These are phyloP conservation scores for Pararge aegeria DNA, from an alignment of 1,140 invertebrate species.

Conservation along the genomic window DNA sequence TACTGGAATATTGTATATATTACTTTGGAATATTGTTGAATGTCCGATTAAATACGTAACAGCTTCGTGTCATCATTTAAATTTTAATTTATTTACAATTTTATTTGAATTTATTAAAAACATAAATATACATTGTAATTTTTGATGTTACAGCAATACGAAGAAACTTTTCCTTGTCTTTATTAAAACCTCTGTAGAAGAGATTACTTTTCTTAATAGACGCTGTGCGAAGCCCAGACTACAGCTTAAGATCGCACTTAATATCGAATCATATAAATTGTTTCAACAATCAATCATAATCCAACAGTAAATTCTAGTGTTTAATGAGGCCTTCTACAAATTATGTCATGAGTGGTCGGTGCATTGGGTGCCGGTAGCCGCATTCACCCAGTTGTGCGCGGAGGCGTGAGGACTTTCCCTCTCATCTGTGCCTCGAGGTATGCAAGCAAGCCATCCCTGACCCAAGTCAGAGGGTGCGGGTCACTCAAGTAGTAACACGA, in stretches of 20 bases:
- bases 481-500: constrained; percentile 15
- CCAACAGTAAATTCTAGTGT: constrained; percentile 27
- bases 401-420: constrained; percentile 75
- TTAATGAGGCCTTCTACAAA: constrained; percentile 49
- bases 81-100: too few species aligned
- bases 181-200: neutral
- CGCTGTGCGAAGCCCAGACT: neutral
- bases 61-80: too few species aligned
- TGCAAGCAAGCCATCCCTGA: constrained; percentile 27
- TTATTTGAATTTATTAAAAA: too few species aligned
- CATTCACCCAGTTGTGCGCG: constrained; percentile 70
- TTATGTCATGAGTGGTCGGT: constrained; percentile 70
- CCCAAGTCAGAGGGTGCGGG: constrained; percentile 30
- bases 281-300: constrained; percentile 27
- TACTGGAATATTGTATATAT: neutral
- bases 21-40: neutral
- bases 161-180: too few species aligned
- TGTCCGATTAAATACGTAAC: too few species aligned
- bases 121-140: too few species aligned
- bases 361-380: constrained; percentile 66
- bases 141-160: too few species aligned
- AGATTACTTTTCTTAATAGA: neutral
- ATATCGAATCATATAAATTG: neutral
- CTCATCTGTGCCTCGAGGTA: constrained; percentile 56
- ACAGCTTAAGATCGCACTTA: neutral